phyloP scores from a whole-genome alignment of 2,113 vertebrate genomes.

The Serilophus lunatus region DNA sequence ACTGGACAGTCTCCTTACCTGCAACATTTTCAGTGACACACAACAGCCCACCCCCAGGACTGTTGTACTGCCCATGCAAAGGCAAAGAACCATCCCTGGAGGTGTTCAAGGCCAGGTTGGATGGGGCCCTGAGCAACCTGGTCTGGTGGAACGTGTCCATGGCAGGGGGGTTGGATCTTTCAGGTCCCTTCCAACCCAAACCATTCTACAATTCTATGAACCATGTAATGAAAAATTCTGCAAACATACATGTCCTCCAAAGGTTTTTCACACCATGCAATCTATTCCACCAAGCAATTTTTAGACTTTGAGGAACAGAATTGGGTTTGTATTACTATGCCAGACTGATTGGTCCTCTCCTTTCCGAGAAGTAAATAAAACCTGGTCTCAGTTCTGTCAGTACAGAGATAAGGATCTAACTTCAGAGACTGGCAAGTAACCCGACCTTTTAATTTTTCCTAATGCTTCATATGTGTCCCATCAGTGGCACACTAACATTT shows the following conservation, averaged over 20 bases:
- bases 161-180: not conserved
- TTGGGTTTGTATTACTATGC: not conserved
- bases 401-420: not conserved
- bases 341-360: not conserved
- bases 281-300: not conserved
- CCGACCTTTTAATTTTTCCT: conserved; percentile 7
- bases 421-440: conserved; percentile 1
- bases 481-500: not conserved
- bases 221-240: not conserved
- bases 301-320: not conserved
- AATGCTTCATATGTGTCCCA: not conserved
- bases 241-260: accelerated
- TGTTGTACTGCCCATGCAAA: not conserved
- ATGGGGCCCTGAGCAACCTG: not conserved
- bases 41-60: not conserved
- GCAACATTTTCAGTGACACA: not conserved
- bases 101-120: not conserved
- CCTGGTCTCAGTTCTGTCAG: not conserved
- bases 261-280: not conserved
- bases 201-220: not conserved
- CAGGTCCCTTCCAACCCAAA: not conserved
- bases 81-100: not conserved
- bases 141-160: not conserved
- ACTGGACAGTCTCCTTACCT: not conserved
- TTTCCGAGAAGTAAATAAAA: not conserved